Evolutionary conservation across 1,140 invertebrate genomes (phyloP), one percentile per base, ranked within the genome.

Genomic region (Neodiprion virginianus): DNA sequence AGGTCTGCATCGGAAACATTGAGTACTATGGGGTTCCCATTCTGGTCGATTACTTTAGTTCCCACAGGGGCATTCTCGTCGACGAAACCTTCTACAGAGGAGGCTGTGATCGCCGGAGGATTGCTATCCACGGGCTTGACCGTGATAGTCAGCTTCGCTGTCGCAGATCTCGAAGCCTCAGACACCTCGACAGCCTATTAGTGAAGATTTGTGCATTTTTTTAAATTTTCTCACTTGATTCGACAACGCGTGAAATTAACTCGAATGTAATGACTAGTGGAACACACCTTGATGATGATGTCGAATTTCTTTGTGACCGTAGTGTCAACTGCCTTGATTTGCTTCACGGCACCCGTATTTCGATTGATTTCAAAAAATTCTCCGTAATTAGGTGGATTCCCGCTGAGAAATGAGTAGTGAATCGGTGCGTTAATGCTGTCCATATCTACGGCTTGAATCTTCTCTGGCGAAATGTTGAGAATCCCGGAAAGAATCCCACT

Each of bases 371-470:
- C 91, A 84, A 98, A 97, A 82, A 95, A 96, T 0, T 95, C 93
- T 0, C 90, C 88, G 86, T 95, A 96, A 72, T 92, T 92, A 0
- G 91, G 87, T 1, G 95, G 95, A 78, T 89, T 92, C 8, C 96
- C 96, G 77, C 92, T 94, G 7, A 95, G 90, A 81, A 97, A 96
- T 40, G 91, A 94, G 84, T 97, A 97, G 69, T 91, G 90, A 71
- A 96, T 95, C 0, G 92, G 91, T 1, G 94, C 92, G 81, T 95
- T 94, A 10, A 97, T 91, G 1, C 95, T 96, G 82, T 97, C 96
- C 91, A 95, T 94, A 84, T 97, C 95, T 1, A 96, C 92, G 0
- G 95, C 96, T 87, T 96, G 94, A 72, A 97, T 96, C 80, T 95
- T 94, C 82, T 97, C 96, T 0, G 96, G 96, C n/a, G 91, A 89